A percentile compares a stretch with the other conserved stretches of the same genome.
These are phyloP conservation scores for Odontamblyopus rebecca DNA, from an alignment of 2,797 vertebrate genomes.

Conservation along the genomic window DNA sequence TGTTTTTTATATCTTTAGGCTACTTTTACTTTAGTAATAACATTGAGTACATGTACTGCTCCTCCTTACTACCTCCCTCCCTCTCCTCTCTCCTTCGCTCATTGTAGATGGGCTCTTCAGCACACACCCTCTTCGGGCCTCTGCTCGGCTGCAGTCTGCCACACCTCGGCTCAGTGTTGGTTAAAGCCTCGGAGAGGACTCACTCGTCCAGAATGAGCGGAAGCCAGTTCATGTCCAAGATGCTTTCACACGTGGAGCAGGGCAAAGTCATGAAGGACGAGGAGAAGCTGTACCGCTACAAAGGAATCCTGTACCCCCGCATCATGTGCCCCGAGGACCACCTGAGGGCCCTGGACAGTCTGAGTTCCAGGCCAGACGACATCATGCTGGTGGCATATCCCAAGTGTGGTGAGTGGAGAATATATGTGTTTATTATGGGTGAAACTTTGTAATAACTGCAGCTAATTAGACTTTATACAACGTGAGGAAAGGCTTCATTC, in stretches of 20 bases:
- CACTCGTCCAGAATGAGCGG: neutral
- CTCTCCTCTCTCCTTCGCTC: neutral
- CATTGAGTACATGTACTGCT: neutral
- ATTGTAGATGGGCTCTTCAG: neutral
- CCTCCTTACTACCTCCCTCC: neutral
- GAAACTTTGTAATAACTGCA: no score
- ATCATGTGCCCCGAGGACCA: constrained; percentile 67
- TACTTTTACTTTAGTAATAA: no score
- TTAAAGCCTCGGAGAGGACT: neutral
- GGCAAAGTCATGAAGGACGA: constrained; percentile 58
- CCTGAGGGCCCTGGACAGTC: constrained; percentile 63
- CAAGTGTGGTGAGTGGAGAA: constrained; percentile 80
- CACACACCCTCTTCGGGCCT: neutral
- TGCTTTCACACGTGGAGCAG: constrained; percentile 33
- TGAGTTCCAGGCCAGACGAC: constrained; percentile 76
- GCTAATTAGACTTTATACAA: no score
- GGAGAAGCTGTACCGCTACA: constrained; percentile 71
- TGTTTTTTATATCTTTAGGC: no score
- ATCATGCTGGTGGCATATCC: constrained; percentile 80
- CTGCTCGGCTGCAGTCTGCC: neutral
- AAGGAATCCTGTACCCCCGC: constrained; percentile 74
- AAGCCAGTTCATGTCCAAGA: rapidly evolving
- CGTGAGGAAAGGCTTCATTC: no score
- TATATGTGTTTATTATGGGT: no score
- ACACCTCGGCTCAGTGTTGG: neutral